Percentiles rank a stretch among this genome's conserved stretches.
phyloP scores from a whole-genome alignment of 1,140 invertebrate genomes.

The Cephus cinctus region DNA sequence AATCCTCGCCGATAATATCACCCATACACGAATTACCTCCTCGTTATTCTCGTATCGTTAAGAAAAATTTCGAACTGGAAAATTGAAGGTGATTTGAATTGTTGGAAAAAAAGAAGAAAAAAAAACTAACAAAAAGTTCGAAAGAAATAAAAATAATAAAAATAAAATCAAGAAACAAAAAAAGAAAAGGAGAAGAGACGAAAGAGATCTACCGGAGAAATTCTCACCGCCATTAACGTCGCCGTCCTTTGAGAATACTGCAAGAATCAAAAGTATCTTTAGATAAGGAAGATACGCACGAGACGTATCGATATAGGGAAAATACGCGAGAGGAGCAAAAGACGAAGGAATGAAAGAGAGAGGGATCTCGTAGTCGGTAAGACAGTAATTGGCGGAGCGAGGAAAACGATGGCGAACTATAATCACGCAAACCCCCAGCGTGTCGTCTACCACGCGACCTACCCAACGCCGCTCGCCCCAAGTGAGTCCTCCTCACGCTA shows the following conservation, averaged over 20 bases:
- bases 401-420: slow-evolving; percentile 48
- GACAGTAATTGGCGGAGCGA: no score
- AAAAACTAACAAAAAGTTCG: slow-evolving; percentile 10
- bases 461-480: slow-evolving; percentile 54
- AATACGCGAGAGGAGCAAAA: neutral
- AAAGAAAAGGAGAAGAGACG: neutral
- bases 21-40: no score
- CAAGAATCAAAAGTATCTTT: no score
- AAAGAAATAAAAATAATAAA: slow-evolving; percentile 7
- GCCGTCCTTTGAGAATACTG: no score
- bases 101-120: no score
- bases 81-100: no score
- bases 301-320: no score
- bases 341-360: slow-evolving; percentile 5
- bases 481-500: slow-evolving; percentile 47
- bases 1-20: no score
- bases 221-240: no score
- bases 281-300: no score
- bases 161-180: neutral
- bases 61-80: no score
- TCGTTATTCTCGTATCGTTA: no score
- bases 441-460: slow-evolving; percentile 52
- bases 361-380: slow-evolving; percentile 19
- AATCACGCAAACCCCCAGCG: slow-evolving; percentile 47
- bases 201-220: neutral